phyloP scores from a whole-genome alignment of 2,797 vertebrate genomes.

The Falco novaeseelandiae region DNA sequence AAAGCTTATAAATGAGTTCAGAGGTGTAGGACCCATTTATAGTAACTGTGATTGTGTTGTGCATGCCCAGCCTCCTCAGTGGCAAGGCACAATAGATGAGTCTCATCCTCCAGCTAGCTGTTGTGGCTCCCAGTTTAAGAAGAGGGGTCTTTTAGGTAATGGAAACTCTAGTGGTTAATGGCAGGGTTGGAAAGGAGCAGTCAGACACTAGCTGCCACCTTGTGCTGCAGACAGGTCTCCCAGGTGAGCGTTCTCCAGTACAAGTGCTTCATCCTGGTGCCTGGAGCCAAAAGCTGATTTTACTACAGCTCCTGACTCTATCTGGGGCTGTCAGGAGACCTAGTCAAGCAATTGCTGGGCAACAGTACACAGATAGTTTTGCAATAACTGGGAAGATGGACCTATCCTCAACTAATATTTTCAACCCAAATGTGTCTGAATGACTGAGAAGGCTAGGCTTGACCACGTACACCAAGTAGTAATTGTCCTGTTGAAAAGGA shows the following conservation, averaged over 20 bases:
- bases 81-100: not conserved
- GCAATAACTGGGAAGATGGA: not conserved
- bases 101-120: not conserved
- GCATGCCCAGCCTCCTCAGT: not conserved
- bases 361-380: accelerated
- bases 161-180: not conserved
- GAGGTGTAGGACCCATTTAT: not conserved
- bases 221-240: not conserved
- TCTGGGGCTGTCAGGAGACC: not conserved
- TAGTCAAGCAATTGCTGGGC: not conserved
- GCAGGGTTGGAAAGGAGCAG: not conserved
- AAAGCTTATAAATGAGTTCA: not conserved
- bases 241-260: not conserved
- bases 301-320: not conserved
- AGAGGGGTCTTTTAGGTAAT: not conserved
- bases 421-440: not conserved
- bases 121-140: not conserved
- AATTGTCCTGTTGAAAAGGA: not conserved
- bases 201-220: not conserved
- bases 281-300: not conserved
- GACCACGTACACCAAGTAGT: not conserved
- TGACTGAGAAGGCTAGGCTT: not conserved
- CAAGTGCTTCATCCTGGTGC: not conserved
- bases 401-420: not conserved
- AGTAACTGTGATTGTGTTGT: not conserved